Base-by-base conservation (phyloP, 2,888 invertebrate genomes). In the Stenoptilia bipunctidactyla region DNA sequence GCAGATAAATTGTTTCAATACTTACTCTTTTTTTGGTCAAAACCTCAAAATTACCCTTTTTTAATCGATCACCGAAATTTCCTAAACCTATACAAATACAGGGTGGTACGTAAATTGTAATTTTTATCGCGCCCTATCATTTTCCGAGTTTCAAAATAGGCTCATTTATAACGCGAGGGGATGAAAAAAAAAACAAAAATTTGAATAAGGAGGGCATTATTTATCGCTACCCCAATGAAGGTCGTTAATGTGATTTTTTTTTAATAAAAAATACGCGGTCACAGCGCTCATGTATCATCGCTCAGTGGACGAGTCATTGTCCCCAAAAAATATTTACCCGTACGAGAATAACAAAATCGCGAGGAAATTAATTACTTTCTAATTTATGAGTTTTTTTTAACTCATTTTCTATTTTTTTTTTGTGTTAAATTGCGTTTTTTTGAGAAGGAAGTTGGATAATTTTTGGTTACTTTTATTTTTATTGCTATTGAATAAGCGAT, bases 201-300 rank as follows among this genome's bases (percentile, higher is more conserved):
- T 83, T 83, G 82, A 82, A 83, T 83, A 83, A 83, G 82, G 80
- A 83, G 79, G 62, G 72, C 80, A 82, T 82, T 80, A 82, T 83
- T 83, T 83, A 83, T 83, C 75, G 66, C 80, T 77, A 79, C 77
- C 79, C 83, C 80, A 82, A 82, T 82, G 82, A 82, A 80, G 77
- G 79, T 70, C 74, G 83, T 80, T 83, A 83, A 83, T 83, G 80
- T 82, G 83, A 83, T 82, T 82, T 82, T 82, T 82, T 76, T 73
- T 71, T 72, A 75, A 76, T 74, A 80, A 13, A 62, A 45, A 50
- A 50, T 70, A 76, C 69, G 72, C 72, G 68, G 66, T 57, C 72
- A n/a, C 80, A 79, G 75, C 79, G 74, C 76, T 75, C 82, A 72
- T 83, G 82, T 83, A 83, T 83, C 83, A 83, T 82, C 80, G 73